A percentile compares a stretch with the other conserved stretches of the same genome.
Evolutionary conservation across 2,113 vertebrate genomes (phyloP).

Genomic region (Menura novaehollandiae): DNA sequence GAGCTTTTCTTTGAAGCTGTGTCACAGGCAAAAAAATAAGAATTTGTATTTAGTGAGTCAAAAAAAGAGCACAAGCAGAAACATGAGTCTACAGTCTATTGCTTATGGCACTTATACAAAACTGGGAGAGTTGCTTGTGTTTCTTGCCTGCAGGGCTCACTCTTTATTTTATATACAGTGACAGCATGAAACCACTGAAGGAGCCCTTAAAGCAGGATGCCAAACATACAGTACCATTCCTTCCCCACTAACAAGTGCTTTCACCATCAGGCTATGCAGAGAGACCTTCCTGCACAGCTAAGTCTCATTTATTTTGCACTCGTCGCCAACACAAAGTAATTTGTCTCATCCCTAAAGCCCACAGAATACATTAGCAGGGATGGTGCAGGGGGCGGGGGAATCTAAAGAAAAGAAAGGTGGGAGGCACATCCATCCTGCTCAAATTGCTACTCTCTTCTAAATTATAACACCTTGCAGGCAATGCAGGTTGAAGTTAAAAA

Average conservation of each 20-base stretch:
- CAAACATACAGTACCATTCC: neutral
- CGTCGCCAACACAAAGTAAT: neutral
- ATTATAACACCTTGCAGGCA: neutral
- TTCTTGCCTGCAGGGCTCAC: neutral
- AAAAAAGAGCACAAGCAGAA: neutral
- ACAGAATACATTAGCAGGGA: neutral
- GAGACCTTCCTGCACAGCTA: neutral
- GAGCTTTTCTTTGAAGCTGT: neutral
- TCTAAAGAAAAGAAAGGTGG: neutral
- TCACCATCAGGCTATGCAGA: neutral
- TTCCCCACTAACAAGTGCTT: neutral
- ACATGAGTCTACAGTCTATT: neutral
- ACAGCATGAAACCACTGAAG: neutral
- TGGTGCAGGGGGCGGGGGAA: rapidly evolving
- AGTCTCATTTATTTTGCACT: neutral
- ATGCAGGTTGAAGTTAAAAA: neutral
- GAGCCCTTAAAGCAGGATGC: neutral
- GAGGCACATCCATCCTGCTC: neutral
- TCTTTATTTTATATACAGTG: neutral
- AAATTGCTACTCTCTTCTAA: neutral
- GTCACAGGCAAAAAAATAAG: neutral
- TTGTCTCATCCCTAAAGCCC: neutral
- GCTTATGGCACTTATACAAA: neutral
- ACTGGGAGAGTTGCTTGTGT: neutral
- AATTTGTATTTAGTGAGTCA: neutral